phyloP scores from a whole-genome alignment of 2,888 invertebrate species.

The Lamellibrachia satsuma region DNA sequence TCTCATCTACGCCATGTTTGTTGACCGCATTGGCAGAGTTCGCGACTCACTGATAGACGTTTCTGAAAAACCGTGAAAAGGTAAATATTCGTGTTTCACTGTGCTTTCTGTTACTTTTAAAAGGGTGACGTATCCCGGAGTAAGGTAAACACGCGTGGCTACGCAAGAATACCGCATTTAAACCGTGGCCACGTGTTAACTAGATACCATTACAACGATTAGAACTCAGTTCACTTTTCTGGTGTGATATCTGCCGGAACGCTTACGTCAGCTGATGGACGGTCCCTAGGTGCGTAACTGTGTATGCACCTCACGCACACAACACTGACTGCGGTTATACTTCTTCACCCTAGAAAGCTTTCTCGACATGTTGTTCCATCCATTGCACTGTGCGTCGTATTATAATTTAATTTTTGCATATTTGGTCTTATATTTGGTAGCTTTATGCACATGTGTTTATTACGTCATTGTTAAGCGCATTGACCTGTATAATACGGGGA shows the following conservation, averaged over 20 bases:
- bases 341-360: neutral
- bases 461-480: too few species aligned
- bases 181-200: neutral
- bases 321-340: neutral
- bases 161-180: neutral
- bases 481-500: too few species aligned
- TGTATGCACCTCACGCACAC: neutral
- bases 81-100: neutral
- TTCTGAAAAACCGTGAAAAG: neutral
- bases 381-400: neutral
- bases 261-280: neutral
- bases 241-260: too few species aligned
- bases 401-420: too few species aligned
- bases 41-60: neutral
- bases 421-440: too few species aligned
- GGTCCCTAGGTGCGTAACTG: neutral
- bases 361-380: neutral
- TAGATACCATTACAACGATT: neutral
- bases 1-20: slow-evolving; percentile 46
- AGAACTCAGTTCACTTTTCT: neutral
- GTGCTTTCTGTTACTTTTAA: neutral
- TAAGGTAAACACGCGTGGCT: neutral
- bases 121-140: neutral
- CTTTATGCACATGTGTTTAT: too few species aligned
- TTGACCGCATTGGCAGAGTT: neutral